Conservation (phyloP, 64 coral and sea anemone species). For the Montipora capricornis region DNA sequence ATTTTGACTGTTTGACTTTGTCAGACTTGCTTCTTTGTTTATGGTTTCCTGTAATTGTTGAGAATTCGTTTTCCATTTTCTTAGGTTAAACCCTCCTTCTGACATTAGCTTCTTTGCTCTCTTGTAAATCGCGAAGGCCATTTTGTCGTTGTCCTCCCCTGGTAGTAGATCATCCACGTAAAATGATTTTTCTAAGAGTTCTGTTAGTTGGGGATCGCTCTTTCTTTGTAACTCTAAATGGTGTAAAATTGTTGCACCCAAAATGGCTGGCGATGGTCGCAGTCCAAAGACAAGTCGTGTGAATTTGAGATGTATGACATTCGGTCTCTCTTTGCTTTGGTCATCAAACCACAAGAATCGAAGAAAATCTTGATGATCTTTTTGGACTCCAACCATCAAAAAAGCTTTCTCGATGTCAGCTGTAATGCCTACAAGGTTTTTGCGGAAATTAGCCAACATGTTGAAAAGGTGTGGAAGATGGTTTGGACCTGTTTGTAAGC, state of each 20-base stretch:
- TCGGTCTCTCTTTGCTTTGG: constrained; percentile 9
- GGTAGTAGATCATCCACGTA: constrained; percentile 42
- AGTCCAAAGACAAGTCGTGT: constrained; percentile 43
- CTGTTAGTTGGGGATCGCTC: neutral
- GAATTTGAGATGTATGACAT: constrained; percentile 38
- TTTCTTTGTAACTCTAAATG: constrained; percentile 7
- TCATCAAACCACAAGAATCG: constrained; percentile 56
- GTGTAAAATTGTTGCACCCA: constrained; percentile 17
- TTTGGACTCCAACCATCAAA: constrained; percentile 55
- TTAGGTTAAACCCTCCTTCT: constrained; percentile 56
- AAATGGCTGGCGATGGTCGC: neutral
- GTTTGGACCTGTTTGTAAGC: constrained; percentile 19
- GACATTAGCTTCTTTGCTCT: constrained; percentile 48
- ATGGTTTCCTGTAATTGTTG: neutral
- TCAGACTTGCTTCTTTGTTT: no score
- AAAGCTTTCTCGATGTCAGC: constrained; percentile 49
- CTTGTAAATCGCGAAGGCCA: neutral
- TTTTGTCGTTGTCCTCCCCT: neutral
- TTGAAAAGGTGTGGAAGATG: constrained; percentile 12
- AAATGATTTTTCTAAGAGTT: neutral
- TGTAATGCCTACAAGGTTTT: constrained; percentile 12
- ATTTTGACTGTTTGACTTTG: no score
- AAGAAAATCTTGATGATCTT: constrained; percentile 48
- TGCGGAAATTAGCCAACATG: constrained; percentile 16
- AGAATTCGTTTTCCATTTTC: constrained; percentile 27